These are phyloP conservation scores for Drosophila ustulata DNA, from an alignment of 2,888 invertebrate species.

Conservation along the genomic window DNA sequence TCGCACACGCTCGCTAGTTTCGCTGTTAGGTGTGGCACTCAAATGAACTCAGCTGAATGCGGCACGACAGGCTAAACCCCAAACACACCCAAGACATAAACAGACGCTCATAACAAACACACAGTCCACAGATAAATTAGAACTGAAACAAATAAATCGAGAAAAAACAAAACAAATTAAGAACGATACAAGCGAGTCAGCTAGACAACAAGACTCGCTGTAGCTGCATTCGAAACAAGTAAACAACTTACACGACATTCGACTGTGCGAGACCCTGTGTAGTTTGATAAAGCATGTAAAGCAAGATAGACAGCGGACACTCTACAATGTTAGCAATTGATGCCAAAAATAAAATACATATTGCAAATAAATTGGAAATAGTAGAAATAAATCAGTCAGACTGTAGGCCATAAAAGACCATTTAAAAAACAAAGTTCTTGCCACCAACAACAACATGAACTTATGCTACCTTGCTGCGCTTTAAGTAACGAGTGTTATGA, in stretches of 20 bases:
- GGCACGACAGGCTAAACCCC: slow-evolving; percentile 42
- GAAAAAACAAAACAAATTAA: slow-evolving; percentile 44
- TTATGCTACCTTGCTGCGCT: background rate
- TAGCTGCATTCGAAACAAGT: background rate
- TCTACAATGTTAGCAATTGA: no score
- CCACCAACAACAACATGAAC: background rate
- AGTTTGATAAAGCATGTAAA: background rate
- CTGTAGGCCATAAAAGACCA: no score
- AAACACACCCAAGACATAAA: slow-evolving; percentile 51
- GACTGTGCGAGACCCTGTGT: background rate
- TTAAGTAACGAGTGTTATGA: background rate
- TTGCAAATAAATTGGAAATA: no score
- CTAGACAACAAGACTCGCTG: slow-evolving; percentile 1
- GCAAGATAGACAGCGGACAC: no score
- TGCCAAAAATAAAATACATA: no score
- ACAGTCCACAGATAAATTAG: slow-evolving; percentile 67
- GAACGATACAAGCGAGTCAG: background rate
- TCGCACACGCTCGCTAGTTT: slow-evolving; percentile 50
- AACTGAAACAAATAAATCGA: slow-evolving; percentile 78
- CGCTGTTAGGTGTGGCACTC: slow-evolving; percentile 66
- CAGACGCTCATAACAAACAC: slow-evolving; percentile 10
- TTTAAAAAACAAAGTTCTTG: background rate
- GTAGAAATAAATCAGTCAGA: no score
- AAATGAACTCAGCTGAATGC: slow-evolving; percentile 17
- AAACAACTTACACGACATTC: background rate